phyloP scores from a whole-genome alignment of 2,113 vertebrate species.

The Camarhynchus parvulus region DNA sequence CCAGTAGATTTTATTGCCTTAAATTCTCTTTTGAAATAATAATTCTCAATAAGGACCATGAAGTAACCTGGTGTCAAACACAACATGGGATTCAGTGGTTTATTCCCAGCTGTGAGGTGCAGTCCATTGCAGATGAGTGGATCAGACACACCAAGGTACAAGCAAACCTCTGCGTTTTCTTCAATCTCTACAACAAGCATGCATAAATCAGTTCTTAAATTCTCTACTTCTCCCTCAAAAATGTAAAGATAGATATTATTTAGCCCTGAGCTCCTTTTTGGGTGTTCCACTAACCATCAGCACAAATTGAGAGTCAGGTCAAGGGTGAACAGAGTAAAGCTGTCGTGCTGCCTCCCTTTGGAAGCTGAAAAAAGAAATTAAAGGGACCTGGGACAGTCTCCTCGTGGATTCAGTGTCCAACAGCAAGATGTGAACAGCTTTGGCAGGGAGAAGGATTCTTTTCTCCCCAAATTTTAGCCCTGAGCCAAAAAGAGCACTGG shows the following conservation, averaged over 20 bases:
- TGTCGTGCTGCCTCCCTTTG: neutral
- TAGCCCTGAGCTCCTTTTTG: neutral
- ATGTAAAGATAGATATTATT: neutral
- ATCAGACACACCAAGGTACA: too few relatives aligned
- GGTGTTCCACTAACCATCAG: neutral
- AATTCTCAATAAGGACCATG: neutral
- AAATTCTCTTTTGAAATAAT: neutral
- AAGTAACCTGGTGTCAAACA: neutral
- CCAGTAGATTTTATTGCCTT: neutral
- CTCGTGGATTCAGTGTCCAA: neutral
- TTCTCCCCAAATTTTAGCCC: neutral
- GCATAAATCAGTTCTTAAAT: neutral
- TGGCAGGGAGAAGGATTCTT: neutral
- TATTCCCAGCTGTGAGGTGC: neutral
- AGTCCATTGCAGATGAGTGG: neutral
- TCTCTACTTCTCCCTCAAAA: rapidly evolving
- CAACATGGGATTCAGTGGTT: neutral
- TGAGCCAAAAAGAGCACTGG: neutral
- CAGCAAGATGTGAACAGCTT: neutral
- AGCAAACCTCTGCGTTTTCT: neutral
- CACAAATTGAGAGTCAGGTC: neutral
- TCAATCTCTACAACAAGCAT: neutral
- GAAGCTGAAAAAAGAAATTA: neutral
- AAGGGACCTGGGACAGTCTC: neutral
- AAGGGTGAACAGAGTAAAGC: neutral